Evolutionary conservation across 2,888 invertebrate species (phyloP), one percentile per base, ranked within the genome.

Genomic region (Incurvaria masculella): DNA sequence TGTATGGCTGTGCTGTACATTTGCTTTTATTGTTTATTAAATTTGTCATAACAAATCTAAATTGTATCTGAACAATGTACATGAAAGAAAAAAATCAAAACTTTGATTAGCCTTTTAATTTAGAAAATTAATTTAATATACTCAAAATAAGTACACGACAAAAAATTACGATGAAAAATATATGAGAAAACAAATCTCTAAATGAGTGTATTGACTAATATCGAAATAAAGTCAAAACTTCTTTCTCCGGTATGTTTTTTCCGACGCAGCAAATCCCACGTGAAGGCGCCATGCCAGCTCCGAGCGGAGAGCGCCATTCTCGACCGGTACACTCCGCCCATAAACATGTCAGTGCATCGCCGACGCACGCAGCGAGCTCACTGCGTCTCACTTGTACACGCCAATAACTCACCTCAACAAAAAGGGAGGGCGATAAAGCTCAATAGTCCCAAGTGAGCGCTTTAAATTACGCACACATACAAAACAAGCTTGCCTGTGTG

Each of bases 401-500:
- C 62, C 64, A 66, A 78, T 76, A 76, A 78, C 66, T 76, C 70
- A 69, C 68, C 58, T 67, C 63, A 74, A 78, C 74, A 78, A 79
- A 41, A 76, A 78, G 76, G 75, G 78, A 78, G 76, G 78, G 78
- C 75, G 76, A 76, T 78, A 72, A 75, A 69, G 63, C 65, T 73
- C 74, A 75, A 72, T 74, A 74, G 73, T 75, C 76, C 76, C 76
- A 66, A 69, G 76, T 71, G 76, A 69, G 75, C 75, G 73, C 72
- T 75, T 76, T 71, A 76, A 75, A 72, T 74, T 73, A 75, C 76
- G 65, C 75, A 78, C 78, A 76, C 76, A 71, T 59, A 62, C 60
- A 64, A 61, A 66, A 61, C 59, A 55, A 68, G 71, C 73, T 74
- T 74, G 72, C 69, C 74, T 71, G 74, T 75, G 70, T 74, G 73